phyloP scores from a whole-genome alignment of 2,797 vertebrate species.

The Lagorchestes hirsutus region DNA sequence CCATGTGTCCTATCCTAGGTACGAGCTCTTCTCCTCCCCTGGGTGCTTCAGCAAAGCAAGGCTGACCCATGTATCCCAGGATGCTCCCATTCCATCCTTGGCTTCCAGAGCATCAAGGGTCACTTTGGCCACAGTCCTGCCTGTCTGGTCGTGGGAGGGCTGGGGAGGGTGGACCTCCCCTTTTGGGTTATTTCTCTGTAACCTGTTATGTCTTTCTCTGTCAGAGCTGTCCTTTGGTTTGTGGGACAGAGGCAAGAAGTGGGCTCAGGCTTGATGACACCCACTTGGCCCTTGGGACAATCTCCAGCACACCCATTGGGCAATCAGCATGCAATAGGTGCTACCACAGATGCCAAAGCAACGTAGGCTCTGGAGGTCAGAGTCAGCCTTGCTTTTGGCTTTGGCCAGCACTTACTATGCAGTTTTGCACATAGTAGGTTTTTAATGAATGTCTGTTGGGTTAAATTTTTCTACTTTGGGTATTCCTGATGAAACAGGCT shows the following conservation, averaged over 20 bases:
- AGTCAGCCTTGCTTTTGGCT: background rate
- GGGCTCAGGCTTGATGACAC: background rate
- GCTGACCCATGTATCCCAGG: background rate
- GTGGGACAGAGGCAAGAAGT: background rate
- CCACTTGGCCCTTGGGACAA: background rate
- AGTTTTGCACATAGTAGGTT: background rate
- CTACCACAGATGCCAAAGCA: background rate
- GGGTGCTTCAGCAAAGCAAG: slow-evolving; percentile 8
- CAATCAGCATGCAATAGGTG: background rate
- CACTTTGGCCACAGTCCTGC: background rate
- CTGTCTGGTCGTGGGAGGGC: background rate
- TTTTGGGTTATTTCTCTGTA: background rate
- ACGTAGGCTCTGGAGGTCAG: background rate
- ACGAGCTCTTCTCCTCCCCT: background rate
- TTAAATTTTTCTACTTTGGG: background rate
- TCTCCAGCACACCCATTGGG: background rate
- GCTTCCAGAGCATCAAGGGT: background rate
- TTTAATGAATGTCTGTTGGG: background rate
- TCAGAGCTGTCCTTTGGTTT: background rate
- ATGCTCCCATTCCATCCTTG: background rate
- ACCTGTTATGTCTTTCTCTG: background rate
- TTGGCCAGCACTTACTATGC: background rate
- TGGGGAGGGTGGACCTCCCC: background rate
- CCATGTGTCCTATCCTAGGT: background rate
- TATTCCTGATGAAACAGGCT: background rate